Evolutionary conservation across 2,113 vertebrate species (phyloP), one percentile per base, ranked within the genome.

Genomic region (Marmota monax): DNA sequence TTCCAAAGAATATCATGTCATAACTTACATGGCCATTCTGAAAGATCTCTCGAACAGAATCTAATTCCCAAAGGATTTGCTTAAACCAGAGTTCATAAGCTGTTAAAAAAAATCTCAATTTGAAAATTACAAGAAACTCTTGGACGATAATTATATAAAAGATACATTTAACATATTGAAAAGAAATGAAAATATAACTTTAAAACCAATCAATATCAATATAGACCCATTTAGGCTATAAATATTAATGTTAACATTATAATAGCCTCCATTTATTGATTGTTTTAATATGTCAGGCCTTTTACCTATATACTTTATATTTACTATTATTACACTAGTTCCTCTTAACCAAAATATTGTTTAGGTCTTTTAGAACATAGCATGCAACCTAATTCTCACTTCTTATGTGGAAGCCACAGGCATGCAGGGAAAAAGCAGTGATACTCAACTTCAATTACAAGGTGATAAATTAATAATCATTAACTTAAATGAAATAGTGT

Each of bases 51-150:
- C 99, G 98, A 93, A 99, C 99, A 58, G 99, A 99, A 98, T 99
- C 99, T 70, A 99, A 97, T 98, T 99, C 99, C 99, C 99, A 99
- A 67, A 99, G 98, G 95, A 99, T 99, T 98, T 99, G 99, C 97
- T 99, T 99, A 98, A 99, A 99, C 99, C 99, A 99, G 84, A 99
- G 99, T 97, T 99, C 99, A 97, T 99, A 99, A 82, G 99, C 99
- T 99, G 96, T 25, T 58, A 22, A 97, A 98, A 4, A 1, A 10
- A 72, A 9, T 25, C 7, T 96, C 91, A 98, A 8, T n/a, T 23
- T 16, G 4, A 79, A 93, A 45, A 23, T 89, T 82, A 56, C 37
- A 37, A 34, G 6, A 51, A 11, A 0, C 11, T 95, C 53, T 95
- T 82, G 84, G 23, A 61, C 2, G n/a, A 74, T 32, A 92, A 69